phyloP scores from a whole-genome alignment of 2,888 invertebrate genomes.

The Drosophila leonis region DNA sequence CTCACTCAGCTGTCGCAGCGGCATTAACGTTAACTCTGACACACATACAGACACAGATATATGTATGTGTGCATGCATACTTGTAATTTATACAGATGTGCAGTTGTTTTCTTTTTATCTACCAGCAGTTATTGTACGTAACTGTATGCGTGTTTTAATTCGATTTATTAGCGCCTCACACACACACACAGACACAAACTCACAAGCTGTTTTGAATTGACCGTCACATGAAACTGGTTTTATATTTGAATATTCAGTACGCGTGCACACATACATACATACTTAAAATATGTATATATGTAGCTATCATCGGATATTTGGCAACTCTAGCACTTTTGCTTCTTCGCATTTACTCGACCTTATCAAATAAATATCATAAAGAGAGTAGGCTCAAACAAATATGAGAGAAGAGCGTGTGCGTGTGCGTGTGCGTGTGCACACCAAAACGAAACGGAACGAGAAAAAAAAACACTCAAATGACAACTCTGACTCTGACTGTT shows the following conservation, averaged over 20 bases:
- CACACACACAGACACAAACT: slow-evolving; percentile 10
- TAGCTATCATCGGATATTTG: slow-evolving; percentile 34
- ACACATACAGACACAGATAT: background rate
- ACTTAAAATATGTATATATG: slow-evolving; percentile 6
- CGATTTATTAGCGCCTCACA: slow-evolving; percentile 63
- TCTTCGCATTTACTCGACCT: slow-evolving; percentile 55
- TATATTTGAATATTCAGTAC: slow-evolving; percentile 66
- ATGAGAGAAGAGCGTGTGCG: slow-evolving; percentile 28
- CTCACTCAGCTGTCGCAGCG: slow-evolving; percentile 11
- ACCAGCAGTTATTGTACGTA: slow-evolving; percentile 24
- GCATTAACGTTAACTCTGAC: slow-evolving; percentile 51
- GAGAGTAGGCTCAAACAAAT: slow-evolving; percentile 31
- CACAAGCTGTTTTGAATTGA: slow-evolving; percentile 50
- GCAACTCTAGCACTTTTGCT: slow-evolving; percentile 51
- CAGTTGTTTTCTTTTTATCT: slow-evolving; percentile 21
- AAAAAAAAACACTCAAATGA: slow-evolving; percentile 36
- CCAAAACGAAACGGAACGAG: slow-evolving; percentile 1
- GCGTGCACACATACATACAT: slow-evolving; percentile 31
- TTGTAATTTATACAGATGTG: slow-evolving; percentile 20
- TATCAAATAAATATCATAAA: slow-evolving; percentile 61
- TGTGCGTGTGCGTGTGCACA: slow-evolving; percentile 24
- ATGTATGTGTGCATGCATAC: slow-evolving; percentile 2
- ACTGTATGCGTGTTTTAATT: slow-evolving; percentile 57
- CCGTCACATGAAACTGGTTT: slow-evolving; percentile 74
- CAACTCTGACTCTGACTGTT: slow-evolving; percentile 37